Conservation (phyloP, 2,888 invertebrate species). For the Steromphala cineraria region DNA sequence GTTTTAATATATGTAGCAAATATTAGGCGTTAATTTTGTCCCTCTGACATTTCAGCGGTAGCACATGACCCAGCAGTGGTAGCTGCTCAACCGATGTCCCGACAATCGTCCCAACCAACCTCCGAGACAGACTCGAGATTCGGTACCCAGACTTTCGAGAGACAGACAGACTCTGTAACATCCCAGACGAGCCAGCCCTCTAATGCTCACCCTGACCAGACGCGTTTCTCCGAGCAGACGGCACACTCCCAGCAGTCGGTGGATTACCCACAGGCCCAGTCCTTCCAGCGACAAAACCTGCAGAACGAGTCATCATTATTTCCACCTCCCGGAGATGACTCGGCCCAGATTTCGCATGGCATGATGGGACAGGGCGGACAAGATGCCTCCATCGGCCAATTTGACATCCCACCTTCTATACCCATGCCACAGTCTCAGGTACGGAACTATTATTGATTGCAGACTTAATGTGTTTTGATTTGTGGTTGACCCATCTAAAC, state of each 20-base stretch:
- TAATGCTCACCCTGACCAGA: conserved; percentile 18
- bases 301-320: conserved; percentile 53
- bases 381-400: conserved; percentile 35
- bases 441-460: neutral
- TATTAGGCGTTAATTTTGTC: too few species aligned
- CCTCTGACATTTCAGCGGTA: conserved; percentile 43
- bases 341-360: conserved; percentile 37
- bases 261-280: neutral
- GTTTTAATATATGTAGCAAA: too few species aligned
- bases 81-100: conserved; percentile 67
- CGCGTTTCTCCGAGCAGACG: conserved; percentile 20
- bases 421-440: conserved; percentile 13
- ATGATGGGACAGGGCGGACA: conserved; percentile 49
- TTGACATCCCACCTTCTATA: conserved; percentile 4
- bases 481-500: too few species aligned
- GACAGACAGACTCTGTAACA: conserved; percentile 17
- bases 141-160: neutral
- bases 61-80: conserved; percentile 71
- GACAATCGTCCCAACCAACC: conserved; percentile 39
- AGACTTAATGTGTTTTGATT: too few species aligned
- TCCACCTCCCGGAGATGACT: conserved; percentile 41
- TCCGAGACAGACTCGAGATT: conserved; percentile 14
- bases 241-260: conserved; percentile 21
- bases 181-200: conserved; percentile 30
- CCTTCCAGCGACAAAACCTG: conserved; percentile 39